Evolutionary conservation across 2,888 invertebrate genomes (phyloP).

Genomic region (Pachymerium ferrugineum): DNA sequence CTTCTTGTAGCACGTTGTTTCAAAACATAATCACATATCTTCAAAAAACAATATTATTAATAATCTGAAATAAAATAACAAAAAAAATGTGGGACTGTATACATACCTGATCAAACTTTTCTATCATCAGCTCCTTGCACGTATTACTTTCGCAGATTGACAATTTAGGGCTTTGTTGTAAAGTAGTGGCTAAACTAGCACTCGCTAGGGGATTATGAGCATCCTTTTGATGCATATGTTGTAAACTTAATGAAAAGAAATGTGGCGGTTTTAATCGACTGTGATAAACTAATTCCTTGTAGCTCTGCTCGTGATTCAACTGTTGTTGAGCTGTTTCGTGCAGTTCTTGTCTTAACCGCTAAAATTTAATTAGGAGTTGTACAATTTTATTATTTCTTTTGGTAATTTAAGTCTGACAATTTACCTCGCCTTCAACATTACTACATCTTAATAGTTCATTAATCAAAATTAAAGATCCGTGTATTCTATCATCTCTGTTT

Average conservation of each 20-base stretch:
- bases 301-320: constrained; percentile 43
- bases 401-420: not conserved
- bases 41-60: constrained; percentile 31
- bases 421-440: constrained; percentile 58
- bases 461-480: constrained; percentile 84
- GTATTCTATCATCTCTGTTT: constrained; percentile 81
- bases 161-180: constrained; percentile 39
- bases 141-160: constrained; percentile 78
- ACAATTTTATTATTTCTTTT: not conserved
- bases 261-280: constrained; percentile 34
- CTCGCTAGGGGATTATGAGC: constrained; percentile 29
- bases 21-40: constrained; percentile 61
- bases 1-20: constrained; percentile 67
- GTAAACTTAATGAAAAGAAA: constrained; percentile 36
- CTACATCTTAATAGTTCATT: constrained; percentile 90
- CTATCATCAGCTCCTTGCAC: constrained; percentile 72
- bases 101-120: constrained; percentile 66
- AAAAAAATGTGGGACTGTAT: not conserved
- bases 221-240: constrained; percentile 38
- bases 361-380: constrained; percentile 29
- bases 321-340: constrained; percentile 48
- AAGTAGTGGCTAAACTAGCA: not conserved
- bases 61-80: constrained; percentile 16
- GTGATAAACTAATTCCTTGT: constrained; percentile 31
- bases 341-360: constrained; percentile 46